Conservation (phyloP, 2,113 vertebrate species). For the Mungos mungo region DNA sequence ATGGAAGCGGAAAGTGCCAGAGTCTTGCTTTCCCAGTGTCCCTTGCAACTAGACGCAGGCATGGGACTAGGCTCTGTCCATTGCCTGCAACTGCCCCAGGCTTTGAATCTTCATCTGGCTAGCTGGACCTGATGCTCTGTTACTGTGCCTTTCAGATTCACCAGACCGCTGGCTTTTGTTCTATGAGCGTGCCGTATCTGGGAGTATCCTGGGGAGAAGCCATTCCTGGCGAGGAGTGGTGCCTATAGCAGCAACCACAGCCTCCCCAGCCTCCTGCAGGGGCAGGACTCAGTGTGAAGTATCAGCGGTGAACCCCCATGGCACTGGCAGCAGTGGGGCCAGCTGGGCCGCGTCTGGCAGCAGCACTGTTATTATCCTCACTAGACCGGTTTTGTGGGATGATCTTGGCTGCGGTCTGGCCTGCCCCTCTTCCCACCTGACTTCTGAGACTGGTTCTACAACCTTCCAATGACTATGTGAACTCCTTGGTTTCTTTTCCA, state of each 20-base stretch:
- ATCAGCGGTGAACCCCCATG: not conserved
- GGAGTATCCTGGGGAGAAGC: not conserved
- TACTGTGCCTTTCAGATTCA: not conserved
- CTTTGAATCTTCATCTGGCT: not conserved
- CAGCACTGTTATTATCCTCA: not conserved
- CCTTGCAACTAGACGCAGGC: not conserved
- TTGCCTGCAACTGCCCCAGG: not conserved
- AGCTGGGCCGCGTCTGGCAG: not conserved
- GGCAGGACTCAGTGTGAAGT: not conserved
- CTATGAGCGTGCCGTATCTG: not conserved
- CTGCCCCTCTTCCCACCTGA: not conserved
- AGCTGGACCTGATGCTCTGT: not conserved
- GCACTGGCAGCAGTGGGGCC: not conserved
- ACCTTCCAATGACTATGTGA: not conserved
- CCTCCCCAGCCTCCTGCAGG: rapidly evolving
- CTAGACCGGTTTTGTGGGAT: not conserved
- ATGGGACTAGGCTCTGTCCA: not conserved
- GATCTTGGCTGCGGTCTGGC: not conserved
- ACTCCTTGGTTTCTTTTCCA: not conserved
- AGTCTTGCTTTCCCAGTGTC: not conserved
- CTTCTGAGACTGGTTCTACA: not conserved
- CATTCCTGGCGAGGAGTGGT: not conserved
- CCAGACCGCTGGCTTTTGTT: not conserved
- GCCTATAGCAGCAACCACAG: not conserved
- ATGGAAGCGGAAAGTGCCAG: not conserved